Conservation (phyloP, 2,113 vertebrate genomes). For the Elanus axillaris region DNA sequence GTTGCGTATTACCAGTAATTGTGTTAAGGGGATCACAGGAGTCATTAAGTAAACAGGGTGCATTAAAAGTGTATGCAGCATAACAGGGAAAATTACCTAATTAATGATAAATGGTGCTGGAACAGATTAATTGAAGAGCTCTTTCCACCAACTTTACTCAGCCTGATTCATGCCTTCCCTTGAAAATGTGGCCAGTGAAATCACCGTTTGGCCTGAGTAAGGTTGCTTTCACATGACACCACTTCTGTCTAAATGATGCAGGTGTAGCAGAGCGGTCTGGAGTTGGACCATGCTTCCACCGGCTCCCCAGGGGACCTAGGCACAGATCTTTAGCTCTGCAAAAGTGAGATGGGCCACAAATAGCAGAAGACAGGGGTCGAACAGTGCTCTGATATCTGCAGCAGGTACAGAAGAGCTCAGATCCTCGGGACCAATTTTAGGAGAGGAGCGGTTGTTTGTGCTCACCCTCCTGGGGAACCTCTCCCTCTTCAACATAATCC, state of each 20-base stretch:
- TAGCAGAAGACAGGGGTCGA: accelerated
- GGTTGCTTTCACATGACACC: not conserved
- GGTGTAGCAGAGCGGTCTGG: not conserved
- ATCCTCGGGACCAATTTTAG: not conserved
- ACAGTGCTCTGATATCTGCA: not conserved
- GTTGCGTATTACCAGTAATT: conserved; percentile 34
- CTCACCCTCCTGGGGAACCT: not conserved
- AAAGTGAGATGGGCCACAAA: not conserved
- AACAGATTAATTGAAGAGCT: not conserved
- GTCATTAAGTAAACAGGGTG: conserved; percentile 52
- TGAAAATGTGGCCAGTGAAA: not conserved
- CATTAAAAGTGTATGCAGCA: not conserved
- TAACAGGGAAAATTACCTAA: conserved; percentile 18
- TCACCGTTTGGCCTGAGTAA: not conserved
- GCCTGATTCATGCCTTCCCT: not conserved
- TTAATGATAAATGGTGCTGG: conserved; percentile 2
- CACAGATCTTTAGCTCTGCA: not conserved
- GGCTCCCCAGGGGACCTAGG: not conserved
- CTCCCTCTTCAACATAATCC: not conserved
- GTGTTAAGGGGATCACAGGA: conserved; percentile 33
- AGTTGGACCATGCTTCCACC: not conserved
- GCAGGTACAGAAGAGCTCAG: accelerated
- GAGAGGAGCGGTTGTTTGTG: not conserved
- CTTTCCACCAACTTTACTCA: not conserved
- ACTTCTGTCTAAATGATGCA: not conserved